phyloP scores from a whole-genome alignment of 1,140 invertebrate genomes.

The Euura saliciscinereae region DNA sequence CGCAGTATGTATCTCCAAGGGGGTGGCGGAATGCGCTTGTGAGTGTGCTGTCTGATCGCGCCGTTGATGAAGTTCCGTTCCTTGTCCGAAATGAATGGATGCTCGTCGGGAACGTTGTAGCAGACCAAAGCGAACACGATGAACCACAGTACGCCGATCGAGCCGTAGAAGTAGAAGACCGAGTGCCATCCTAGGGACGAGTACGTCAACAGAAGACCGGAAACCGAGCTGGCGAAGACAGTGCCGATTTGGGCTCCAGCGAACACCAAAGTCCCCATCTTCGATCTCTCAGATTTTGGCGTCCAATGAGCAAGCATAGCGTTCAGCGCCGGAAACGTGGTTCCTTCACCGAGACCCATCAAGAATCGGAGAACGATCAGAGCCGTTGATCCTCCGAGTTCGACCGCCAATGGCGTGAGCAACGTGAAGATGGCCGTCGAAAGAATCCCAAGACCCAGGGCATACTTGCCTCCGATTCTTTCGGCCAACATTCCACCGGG shows the following conservation, averaged over 20 bases:
- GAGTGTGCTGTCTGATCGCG: conserved; percentile 35
- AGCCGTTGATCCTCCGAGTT: conserved; percentile 45
- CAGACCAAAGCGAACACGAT: conserved; percentile 59
- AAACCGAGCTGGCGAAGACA: conserved; percentile 57
- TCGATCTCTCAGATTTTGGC: conserved; percentile 71
- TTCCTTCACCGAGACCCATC: conserved; percentile 77
- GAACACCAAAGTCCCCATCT: conserved; percentile 74
- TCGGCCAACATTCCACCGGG: conserved; percentile 79
- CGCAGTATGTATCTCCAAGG: conserved; percentile 67
- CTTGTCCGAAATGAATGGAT: conserved; percentile 72
- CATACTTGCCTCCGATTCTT: conserved; percentile 75
- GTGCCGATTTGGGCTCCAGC: conserved; percentile 67
- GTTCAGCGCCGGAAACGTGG: conserved; percentile 76
- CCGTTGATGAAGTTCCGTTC: conserved; percentile 69
- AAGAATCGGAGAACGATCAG: conserved; percentile 62
- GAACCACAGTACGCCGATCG: conserved; percentile 54
- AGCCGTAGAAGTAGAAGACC: conserved; percentile 66
- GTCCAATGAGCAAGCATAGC: conserved; percentile 76
- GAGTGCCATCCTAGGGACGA: conserved; percentile 54
- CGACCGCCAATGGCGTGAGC: conserved; percentile 58
- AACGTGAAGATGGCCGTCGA: conserved; percentile 70
- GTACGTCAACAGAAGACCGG: conserved; percentile 51
- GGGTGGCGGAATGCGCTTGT: conserved; percentile 40
- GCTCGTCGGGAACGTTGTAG: conserved; percentile 69
- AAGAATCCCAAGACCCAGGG: conserved; percentile 74